Evolutionary conservation across 1,140 invertebrate genomes (phyloP), one percentile per base, ranked within the genome.

Genomic region (Drosophila eugracilis): DNA sequence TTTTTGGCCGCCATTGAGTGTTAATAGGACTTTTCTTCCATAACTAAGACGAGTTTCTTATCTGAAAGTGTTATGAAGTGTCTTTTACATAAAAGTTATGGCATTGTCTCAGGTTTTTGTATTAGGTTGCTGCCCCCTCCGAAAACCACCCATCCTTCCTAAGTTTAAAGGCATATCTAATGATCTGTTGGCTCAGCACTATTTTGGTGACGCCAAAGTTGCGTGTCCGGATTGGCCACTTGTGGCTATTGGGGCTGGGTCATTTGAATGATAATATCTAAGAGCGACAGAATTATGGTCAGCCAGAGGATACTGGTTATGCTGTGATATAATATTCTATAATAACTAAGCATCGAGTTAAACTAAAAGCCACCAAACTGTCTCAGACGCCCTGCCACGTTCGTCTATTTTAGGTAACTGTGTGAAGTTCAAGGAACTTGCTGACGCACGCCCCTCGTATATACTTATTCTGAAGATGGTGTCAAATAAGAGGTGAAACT

Each of bases 261-360:
- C 60, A 83, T 83, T 84, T 70, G 57, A 84, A 83, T 83, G 75
- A 84, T 83, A 83, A 84, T 78, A 78, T 83, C 78, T 60, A n/a
- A 34, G 50, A 42, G 39, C 15, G 44, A 12, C 62, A 28, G 48
- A 60, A 42, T 72, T 78, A 69, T 69, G 62, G 65, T 0, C 47
- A 67, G 47, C 17, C 5, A 14, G 24, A 41, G 62, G 22, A 69
- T 53, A 53, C 65, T 67, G 65, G 65, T 69, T 69, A 67, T 69
- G 45, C 28, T 26, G 60, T 69, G 45, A 69, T 69, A 69, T 69
- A 69, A 69, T 67, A 69, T 69, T 69, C 65, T 69, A 69, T 67
- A 69, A 44, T 53, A 67, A 19, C 45, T 44, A 67, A 67, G 65
- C 55, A 62, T 65, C 55, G 60, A 4, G 22, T 65, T 65, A 62